A percentile compares a stretch with the other conserved stretches of the same genome.
These are phyloP conservation scores for Bufo gargarizans DNA, from an alignment of 2,113 vertebrate species.

Conservation along the genomic window DNA sequence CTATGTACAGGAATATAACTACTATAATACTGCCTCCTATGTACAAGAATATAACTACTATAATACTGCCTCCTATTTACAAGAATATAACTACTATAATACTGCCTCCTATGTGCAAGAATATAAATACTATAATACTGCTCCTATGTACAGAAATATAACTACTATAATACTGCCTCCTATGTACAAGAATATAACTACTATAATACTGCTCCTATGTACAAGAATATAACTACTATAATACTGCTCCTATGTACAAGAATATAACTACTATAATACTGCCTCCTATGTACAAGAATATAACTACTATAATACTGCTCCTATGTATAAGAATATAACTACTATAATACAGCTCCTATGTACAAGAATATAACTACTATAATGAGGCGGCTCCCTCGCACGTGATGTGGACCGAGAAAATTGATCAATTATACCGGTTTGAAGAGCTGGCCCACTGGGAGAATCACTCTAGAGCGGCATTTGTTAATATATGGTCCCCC, in stretches of 20 bases:
- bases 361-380: no score
- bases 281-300: not conserved
- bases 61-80: not conserved
- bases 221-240: constrained; percentile 2
- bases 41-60: constrained; percentile 16
- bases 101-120: not conserved
- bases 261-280: not conserved
- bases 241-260: not conserved
- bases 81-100: constrained; percentile 11
- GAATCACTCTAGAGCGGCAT: no score
- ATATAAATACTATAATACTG: constrained; percentile 3
- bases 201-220: constrained; percentile 15
- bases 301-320: not conserved
- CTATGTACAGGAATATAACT: constrained; percentile 12
- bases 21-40: constrained; percentile 9
- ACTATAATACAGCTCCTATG: no score
- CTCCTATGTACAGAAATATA: constrained; percentile 6
- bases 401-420: no score
- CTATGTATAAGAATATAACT: not conserved
- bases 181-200: constrained; percentile 6
- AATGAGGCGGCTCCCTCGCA: no score
- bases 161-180: constrained; percentile 9
- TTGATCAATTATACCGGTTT: no score
- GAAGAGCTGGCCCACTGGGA: no score
- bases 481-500: no score